Base-by-base conservation (phyloP, 2,888 invertebrate genomes). In the Calephelis perditalis region DNA sequence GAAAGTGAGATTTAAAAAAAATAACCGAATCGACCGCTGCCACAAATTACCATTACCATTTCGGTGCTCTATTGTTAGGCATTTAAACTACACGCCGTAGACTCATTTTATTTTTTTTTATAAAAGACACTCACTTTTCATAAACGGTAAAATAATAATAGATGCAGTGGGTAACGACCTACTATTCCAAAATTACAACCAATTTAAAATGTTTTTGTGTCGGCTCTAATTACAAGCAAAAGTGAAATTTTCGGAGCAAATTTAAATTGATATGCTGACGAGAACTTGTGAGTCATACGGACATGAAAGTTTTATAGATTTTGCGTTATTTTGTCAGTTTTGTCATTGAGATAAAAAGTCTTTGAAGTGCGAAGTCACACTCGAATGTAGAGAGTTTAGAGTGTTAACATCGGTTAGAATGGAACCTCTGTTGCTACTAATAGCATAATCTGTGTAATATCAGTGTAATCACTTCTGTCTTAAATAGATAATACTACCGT, bases 1-100 rank as follows among this genome's bases (percentile, higher is more conserved):
- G 75, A 71, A 70, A 70, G 71, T 64, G 70, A 75, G 74, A 76
- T 77, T 74, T 75, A 76, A 78, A 70, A 68, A 75, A 68, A 54
- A 54, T 35, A 74, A 75, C 77, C 62, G 76, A 82, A 85, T 83
- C 84, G 81, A 77, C 77, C 72, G 74, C 67, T 65, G 60, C 65
- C 64, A 56, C 45, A 40, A 40, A 40, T 40, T 40, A 58, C 65
- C 64, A 66, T 73, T 70, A 72, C 73, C 72, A 73, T 73, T 73
- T 71, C 69, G 65, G 77, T 75, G 73, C 66, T 71, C 77, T 77
- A 81, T 82, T 81, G 80, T 82, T 64, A 62, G 68, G 70, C 68
- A 70, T 74, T 76, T 74, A 54, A 72, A 69, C 64, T 65, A 65
- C 66, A 66, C 62, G 62, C 67, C 65, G 69, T 66, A 67, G 71